Conservation (phyloP, 2,113 vertebrate genomes). For the Megalops atlanticus region DNA sequence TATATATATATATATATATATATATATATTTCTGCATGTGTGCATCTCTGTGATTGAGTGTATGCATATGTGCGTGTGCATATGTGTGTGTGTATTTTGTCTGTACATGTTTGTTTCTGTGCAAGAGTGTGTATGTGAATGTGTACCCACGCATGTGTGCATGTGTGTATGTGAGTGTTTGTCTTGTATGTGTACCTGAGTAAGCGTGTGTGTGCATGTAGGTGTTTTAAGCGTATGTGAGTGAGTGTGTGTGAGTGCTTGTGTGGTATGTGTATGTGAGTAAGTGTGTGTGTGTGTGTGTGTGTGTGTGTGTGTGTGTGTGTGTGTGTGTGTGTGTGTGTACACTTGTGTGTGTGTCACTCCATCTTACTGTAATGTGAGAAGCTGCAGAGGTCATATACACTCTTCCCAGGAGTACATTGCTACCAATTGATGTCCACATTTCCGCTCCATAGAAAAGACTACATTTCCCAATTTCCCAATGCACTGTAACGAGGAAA, state of each 20-base stretch:
- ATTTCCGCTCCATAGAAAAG: constrained; percentile 17
- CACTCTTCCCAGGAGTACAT: constrained; percentile 22
- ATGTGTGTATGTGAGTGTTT: not conserved
- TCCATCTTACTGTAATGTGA: not conserved
- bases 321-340: constrained; percentile 21
- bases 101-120: too few species aligned
- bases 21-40: constrained; percentile 7
- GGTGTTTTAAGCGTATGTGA: not conserved
- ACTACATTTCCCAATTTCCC: constrained; percentile 26
- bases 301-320: constrained; percentile 21
- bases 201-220: not conserved
- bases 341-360: not conserved
- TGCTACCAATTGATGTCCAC: too few species aligned
- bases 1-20: not conserved
- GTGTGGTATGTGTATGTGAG: not conserved
- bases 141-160: not conserved
- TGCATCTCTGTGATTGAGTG: constrained; percentile 22
- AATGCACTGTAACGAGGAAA: constrained; percentile 38
- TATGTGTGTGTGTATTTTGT: not conserved
- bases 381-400: not conserved
- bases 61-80: constrained; percentile 1
- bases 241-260: constrained; percentile 11
- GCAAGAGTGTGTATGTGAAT: not conserved
- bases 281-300: not conserved
- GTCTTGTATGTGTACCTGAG: too few species aligned